A percentile compares a stretch with the other conserved stretches of the same genome.
Evolutionary conservation across 92 coral and sea anemone genomes (phyloP).

Genomic region (Blastomussa wellsi): DNA sequence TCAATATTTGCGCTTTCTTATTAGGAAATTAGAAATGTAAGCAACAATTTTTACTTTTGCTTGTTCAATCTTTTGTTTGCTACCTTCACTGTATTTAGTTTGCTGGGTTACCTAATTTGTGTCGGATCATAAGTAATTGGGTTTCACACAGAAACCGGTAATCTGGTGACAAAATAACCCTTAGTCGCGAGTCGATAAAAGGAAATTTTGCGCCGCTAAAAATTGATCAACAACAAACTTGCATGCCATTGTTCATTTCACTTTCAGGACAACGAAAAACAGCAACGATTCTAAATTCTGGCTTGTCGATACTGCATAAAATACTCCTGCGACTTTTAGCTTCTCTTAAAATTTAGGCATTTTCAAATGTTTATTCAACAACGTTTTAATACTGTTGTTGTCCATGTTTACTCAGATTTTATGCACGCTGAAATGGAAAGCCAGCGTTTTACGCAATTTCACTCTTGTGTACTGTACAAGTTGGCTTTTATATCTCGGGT

Average conservation of each 20-base stretch:
- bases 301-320: neutral
- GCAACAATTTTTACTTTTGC: constrained; percentile 1
- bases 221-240: neutral
- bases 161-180: constrained; percentile 5
- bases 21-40: constrained; percentile 22
- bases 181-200: neutral
- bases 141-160: constrained; percentile 4
- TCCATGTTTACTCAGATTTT: too few species aligned
- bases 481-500: neutral
- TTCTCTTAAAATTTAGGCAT: neutral
- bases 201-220: neutral
- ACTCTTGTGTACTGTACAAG: neutral
- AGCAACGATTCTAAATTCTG: neutral
- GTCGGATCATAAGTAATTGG: constrained; percentile 8
- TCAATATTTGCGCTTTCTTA: constrained; percentile 8
- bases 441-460: neutral
- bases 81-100: neutral
- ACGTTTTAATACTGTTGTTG: neutral
- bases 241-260: neutral
- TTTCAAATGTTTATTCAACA: neutral
- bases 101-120: constrained; percentile 4
- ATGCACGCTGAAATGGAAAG: neutral
- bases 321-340: neutral
- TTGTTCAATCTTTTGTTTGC: neutral
- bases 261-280: neutral